Evolutionary conservation across 2,888 invertebrate genomes (phyloP).

Genomic region (Cylloceria caligata): DNA sequence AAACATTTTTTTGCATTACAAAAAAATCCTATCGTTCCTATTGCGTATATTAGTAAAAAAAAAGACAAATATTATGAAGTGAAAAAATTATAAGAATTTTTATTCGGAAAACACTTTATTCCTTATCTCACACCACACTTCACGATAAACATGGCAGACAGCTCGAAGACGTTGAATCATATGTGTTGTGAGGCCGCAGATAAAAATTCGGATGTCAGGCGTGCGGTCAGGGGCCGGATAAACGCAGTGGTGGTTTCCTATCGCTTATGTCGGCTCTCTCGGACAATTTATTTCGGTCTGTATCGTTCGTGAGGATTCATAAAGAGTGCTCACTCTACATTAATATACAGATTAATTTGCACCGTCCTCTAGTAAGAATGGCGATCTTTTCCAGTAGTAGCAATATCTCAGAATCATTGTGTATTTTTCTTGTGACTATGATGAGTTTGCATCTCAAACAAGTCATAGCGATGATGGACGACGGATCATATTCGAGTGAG

Average conservation of each 20-base stretch:
- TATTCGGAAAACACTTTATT: neutral
- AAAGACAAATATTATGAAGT: too few relatives aligned
- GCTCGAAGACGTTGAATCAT: neutral
- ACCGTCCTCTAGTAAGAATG: neutral
- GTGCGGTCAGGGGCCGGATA: conserved; percentile 13
- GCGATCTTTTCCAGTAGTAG: neutral
- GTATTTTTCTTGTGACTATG: neutral
- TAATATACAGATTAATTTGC: neutral
- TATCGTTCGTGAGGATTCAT: neutral
- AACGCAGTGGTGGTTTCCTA: conserved; percentile 1
- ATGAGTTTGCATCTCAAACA: neutral
- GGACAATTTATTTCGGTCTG: neutral
- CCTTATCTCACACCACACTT: conserved; percentile 1
- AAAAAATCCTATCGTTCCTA: too few relatives aligned
- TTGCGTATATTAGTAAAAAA: too few relatives aligned
- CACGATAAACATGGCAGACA: conserved; percentile 1
- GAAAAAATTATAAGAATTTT: neutral
- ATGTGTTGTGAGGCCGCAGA: neutral
- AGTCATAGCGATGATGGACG: neutral
- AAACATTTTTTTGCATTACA: too few relatives aligned
- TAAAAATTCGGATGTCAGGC: conserved; percentile 1
- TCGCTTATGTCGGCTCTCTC: neutral
- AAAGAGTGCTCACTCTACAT: neutral
- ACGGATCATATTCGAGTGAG: neutral
- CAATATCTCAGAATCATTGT: neutral